Percentiles rank a stretch among this genome's conserved stretches.
These are phyloP conservation scores for Hydropotes inermis DNA, from an alignment of 2,113 vertebrate genomes.

Conservation along the genomic window DNA sequence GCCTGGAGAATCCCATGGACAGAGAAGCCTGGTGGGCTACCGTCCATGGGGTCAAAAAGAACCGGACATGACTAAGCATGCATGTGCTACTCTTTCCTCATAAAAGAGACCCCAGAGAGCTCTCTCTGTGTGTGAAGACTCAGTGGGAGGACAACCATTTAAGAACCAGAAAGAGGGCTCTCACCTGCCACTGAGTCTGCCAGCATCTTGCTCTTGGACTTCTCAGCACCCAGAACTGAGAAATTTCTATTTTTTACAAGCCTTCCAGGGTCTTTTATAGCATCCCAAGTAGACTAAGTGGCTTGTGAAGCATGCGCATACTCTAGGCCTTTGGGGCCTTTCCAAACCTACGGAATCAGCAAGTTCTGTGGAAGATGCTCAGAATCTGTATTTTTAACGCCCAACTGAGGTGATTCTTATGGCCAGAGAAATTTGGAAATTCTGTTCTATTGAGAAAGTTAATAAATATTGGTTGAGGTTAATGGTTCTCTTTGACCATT, in stretches of 20 bases:
- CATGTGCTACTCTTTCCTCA: background rate
- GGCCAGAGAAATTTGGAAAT: background rate
- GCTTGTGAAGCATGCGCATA: background rate
- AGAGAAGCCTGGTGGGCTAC: fast-evolving
- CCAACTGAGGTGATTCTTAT: background rate
- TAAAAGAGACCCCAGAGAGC: background rate
- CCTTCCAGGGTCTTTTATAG: background rate
- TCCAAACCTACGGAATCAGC: background rate
- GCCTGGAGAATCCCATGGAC: background rate
- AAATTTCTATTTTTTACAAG: background rate
- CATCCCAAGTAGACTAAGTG: background rate
- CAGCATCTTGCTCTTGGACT: background rate
- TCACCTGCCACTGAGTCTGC: background rate
- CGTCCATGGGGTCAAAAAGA: background rate
- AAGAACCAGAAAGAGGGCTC: background rate
- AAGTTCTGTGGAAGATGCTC: background rate
- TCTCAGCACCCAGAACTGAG: background rate
- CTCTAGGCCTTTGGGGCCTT: background rate
- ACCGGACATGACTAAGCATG: background rate
- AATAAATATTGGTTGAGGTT: background rate
- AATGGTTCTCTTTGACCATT: background rate
- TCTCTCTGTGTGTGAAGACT: background rate
- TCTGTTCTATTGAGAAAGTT: background rate
- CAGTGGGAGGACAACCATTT: background rate
- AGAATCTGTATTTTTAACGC: background rate